Percentiles rank a stretch among this genome's conserved stretches.
phyloP scores from a whole-genome alignment of 2,797 vertebrate species.

The Thunnus albacares region DNA sequence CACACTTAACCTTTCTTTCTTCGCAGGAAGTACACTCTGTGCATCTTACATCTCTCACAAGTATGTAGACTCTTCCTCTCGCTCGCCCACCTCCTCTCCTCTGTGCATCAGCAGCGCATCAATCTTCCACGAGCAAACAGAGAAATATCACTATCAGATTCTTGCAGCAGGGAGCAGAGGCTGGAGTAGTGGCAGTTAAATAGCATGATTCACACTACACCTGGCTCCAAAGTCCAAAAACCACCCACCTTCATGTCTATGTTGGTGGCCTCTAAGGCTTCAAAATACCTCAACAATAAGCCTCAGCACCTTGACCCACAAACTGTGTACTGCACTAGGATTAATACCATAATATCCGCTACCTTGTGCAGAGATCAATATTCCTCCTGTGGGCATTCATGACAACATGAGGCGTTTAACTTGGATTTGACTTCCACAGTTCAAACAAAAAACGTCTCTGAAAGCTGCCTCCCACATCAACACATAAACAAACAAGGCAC shows the following conservation, averaged over 20 bases:
- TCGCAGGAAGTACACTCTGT: conserved; percentile 21
- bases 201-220: conserved; percentile 63
- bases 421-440: conserved; percentile 64
- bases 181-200: conserved; percentile 59
- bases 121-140: conserved; percentile 52
- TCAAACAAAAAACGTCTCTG: conserved; percentile 38
- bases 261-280: conserved; percentile 45
- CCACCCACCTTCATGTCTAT: conserved; percentile 36
- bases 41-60: conserved; percentile 34
- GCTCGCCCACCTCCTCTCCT: conserved; percentile 54
- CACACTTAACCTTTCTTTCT: conserved; percentile 40
- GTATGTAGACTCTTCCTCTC: conserved; percentile 38
- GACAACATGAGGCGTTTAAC: conserved; percentile 67
- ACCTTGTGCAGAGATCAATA: conserved; percentile 60
- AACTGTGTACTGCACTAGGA: conserved; percentile 25
- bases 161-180: conserved; percentile 55
- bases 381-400: conserved; percentile 56
- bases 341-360: conserved; percentile 55
- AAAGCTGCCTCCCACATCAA: conserved; percentile 59
- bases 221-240: conserved; percentile 50
- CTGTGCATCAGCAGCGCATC: conserved; percentile 45
- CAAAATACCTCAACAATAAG: conserved; percentile 52
- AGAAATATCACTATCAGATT: conserved; percentile 65
- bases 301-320: conserved; percentile 47
- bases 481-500: conserved; percentile 22